phyloP scores from a whole-genome alignment of 2,888 invertebrate genomes.

The Lacanobia oleracea region DNA sequence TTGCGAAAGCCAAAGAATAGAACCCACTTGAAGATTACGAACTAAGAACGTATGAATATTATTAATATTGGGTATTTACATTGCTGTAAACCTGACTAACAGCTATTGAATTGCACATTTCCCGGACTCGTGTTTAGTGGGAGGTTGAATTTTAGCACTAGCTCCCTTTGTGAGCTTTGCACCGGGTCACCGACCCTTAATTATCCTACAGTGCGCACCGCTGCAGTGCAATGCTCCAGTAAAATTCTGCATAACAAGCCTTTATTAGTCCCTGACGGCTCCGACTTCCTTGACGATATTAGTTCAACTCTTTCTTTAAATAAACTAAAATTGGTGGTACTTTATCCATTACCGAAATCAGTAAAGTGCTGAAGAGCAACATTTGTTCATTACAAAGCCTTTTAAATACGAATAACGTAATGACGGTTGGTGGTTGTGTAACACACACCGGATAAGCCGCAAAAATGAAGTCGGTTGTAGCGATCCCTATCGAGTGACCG shows the following conservation, averaged over 20 bases:
- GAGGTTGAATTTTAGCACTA: slow-evolving; percentile 81
- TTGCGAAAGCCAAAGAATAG: slow-evolving; percentile 54
- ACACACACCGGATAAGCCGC: slow-evolving; percentile 79
- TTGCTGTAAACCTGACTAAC: slow-evolving; percentile 57
- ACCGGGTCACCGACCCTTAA: slow-evolving; percentile 86
- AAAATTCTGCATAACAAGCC: slow-evolving; percentile 88
- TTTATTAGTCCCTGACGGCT: slow-evolving; percentile 84
- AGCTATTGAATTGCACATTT: slow-evolving; percentile 70
- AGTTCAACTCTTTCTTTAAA: slow-evolving; percentile 72
- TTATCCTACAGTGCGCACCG: slow-evolving; percentile 83
- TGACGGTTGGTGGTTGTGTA: slow-evolving; percentile 69
- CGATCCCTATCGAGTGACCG: slow-evolving; percentile 78
- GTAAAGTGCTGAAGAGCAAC: slow-evolving; percentile 20
- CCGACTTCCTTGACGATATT: slow-evolving; percentile 73
- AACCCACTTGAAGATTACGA: slow-evolving; percentile 37
- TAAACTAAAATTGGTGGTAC: slow-evolving; percentile 53
- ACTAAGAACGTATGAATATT: slow-evolving; percentile 49
- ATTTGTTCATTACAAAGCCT: slow-evolving; percentile 35
- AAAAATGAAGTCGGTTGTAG: slow-evolving; percentile 76
- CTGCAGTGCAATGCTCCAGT: slow-evolving; percentile 89
- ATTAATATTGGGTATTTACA: slow-evolving; percentile 53
- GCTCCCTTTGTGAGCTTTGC: slow-evolving; percentile 80
- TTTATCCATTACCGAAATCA: slow-evolving; percentile 6
- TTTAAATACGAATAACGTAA: slow-evolving; percentile 57
- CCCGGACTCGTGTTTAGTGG: slow-evolving; percentile 71